Evolutionary conservation across 2,888 invertebrate species (phyloP).

Genomic region (Anodontia alba): DNA sequence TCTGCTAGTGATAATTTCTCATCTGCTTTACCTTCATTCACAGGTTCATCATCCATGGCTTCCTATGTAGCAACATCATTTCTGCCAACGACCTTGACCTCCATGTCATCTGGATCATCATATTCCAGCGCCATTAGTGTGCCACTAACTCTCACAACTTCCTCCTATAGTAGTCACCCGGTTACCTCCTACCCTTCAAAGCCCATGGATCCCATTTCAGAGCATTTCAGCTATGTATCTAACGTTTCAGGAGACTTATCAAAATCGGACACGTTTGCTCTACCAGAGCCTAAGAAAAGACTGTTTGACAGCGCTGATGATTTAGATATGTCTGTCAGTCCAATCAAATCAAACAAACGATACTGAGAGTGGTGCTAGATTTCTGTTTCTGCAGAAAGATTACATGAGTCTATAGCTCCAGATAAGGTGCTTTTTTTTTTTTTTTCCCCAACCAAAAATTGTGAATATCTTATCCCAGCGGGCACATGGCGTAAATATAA

Average conservation of each 20-base stretch:
- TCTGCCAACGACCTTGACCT: slow-evolving; percentile 55
- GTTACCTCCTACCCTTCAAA: slow-evolving; percentile 52
- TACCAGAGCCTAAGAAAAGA: slow-evolving; percentile 77
- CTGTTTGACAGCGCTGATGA: slow-evolving; percentile 75
- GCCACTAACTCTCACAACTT: slow-evolving; percentile 53
- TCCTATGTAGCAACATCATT: slow-evolving; percentile 31
- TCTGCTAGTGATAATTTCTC: slow-evolving; percentile 16
- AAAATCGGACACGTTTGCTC: slow-evolving; percentile 67
- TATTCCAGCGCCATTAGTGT: slow-evolving; percentile 61
- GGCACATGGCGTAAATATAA: too few relatives aligned
- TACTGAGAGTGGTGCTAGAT: too few relatives aligned
- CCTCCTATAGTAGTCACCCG: slow-evolving; percentile 50
- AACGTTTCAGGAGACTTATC: slow-evolving; percentile 67
- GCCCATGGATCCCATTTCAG: slow-evolving; percentile 60
- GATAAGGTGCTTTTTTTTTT: too few relatives aligned
- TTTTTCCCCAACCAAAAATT: too few relatives aligned
- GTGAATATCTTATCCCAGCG: too few relatives aligned
- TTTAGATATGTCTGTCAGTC: slow-evolving; percentile 72
- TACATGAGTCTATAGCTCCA: too few relatives aligned
- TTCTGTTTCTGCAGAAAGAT: too few relatives aligned
- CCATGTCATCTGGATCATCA: slow-evolving; percentile 53
- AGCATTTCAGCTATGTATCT: slow-evolving; percentile 75
- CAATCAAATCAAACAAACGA: slow-evolving; percentile 72
- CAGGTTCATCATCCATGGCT: slow-evolving; percentile 44
- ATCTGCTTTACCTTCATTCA: slow-evolving; percentile 42